Evolutionary conservation across 1,140 invertebrate species (phyloP).

Genomic region (Cylas formicarius): DNA sequence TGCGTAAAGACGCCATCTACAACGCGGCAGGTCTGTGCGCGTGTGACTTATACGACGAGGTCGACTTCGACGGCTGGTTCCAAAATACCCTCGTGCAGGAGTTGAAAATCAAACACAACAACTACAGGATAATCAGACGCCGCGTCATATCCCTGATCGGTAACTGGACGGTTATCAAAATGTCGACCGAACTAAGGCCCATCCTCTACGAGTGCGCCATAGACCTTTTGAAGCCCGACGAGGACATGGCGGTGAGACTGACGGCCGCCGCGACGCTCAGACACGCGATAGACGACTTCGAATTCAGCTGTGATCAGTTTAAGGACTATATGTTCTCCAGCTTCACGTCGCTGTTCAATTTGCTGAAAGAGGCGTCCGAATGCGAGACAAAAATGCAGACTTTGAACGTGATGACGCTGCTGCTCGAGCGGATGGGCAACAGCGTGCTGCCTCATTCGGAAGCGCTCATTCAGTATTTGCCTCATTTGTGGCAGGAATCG

Average conservation of each 20-base stretch:
- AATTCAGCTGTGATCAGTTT: conserved; percentile 82
- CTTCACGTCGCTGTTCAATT: conserved; percentile 71
- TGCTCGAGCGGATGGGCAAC: conserved; percentile 77
- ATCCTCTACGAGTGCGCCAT: conserved; percentile 73
- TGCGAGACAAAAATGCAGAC: conserved; percentile 94
- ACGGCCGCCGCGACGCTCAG: conserved; percentile 68
- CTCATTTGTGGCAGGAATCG: conserved; percentile 80
- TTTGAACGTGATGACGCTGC: conserved; percentile 80
- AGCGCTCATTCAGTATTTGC: conserved; percentile 74
- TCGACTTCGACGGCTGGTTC: conserved; percentile 92
- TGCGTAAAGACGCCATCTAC: conserved; percentile 92
- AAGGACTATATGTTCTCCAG: conserved; percentile 68
- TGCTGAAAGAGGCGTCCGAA: conserved; percentile 81
- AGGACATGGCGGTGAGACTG: conserved; percentile 76
- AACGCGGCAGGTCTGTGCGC: conserved; percentile 85
- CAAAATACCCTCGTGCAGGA: conserved; percentile 74
- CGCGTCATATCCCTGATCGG: conserved; percentile 83
- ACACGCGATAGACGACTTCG: conserved; percentile 83
- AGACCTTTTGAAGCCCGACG: conserved; percentile 59
- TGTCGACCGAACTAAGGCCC: conserved; percentile 70
- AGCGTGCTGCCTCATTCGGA: conserved; percentile 63
- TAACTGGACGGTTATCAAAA: conserved; percentile 77
- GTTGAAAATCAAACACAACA: conserved; percentile 70
- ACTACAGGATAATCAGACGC: conserved; percentile 82
- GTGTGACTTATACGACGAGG: conserved; percentile 86